Base-by-base conservation (phyloP, 1,140 invertebrate genomes). In the Aphaenogaster rudis region DNA sequence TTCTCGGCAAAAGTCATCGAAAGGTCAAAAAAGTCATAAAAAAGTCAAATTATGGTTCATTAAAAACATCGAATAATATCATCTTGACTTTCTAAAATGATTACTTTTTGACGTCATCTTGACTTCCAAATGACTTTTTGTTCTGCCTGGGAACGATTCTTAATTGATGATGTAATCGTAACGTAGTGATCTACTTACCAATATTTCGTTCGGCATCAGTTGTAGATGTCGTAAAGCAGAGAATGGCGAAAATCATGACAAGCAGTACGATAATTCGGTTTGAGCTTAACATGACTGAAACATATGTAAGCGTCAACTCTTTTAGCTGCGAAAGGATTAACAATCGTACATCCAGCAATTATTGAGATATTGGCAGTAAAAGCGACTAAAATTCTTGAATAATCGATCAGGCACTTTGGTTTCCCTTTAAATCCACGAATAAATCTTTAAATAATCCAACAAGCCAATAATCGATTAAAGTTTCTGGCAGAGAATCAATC, bases 271-370 rank as follows among this genome's bases (percentile, higher is more conserved):
- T 33, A 13, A 91, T 48, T 42, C 91, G 88, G 52, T 28, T 88
- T 45, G 81, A 69, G 11, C 69, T 91, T 50, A 36, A 15, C 92
- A 93, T 93, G 74, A 63, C 91, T 93, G 76, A 64, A 93, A 92
- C 9, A 87, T 52, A 86, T 64, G n/a, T 15, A 33, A 11, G 7
- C 15, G 9, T 69, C 33, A 69, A 33, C 8, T 42, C 39, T 28
- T 57, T 57, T 33, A 48, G 9, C 21, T 7, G 28, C 3, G 15
- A 15, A 63, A 69, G 11, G 13, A 21, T 50, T 15, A 48, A 69
- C 3, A 67, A 45, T 67, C 3, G 11, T 39, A 42, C 28, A 7
- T 77, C 3, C 6, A 39, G 3, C 7, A 42, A 77, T 21, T 17
- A 57, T 59, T 11, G 11, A 76, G 11, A 45, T 42, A 42, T 28